A percentile compares a stretch with the other conserved stretches of the same genome.
Conservation (phyloP, 2,113 vertebrate species). For the Carlito syrichta region DNA sequence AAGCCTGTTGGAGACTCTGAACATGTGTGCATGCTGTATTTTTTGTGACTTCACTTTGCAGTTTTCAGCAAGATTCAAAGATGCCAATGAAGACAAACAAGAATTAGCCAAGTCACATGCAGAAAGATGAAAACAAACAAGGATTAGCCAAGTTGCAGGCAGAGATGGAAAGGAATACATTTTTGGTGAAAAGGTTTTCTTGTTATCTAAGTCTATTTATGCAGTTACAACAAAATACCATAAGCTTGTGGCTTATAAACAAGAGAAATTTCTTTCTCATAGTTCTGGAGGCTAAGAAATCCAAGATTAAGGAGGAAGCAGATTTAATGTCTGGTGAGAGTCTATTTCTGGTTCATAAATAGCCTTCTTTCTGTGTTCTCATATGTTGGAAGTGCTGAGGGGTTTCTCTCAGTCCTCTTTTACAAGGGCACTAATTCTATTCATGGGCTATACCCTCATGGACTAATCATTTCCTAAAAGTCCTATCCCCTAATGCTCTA, state of each 20-base stretch:
- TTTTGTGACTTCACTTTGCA: not conserved
- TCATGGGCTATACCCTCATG: not conserved
- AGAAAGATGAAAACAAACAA: too few relatives aligned
- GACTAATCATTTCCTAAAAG: not conserved
- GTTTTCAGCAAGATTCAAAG: not conserved
- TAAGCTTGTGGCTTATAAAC: not conserved
- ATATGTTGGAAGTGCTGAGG: not conserved
- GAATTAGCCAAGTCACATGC: not conserved
- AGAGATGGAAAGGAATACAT: not conserved
- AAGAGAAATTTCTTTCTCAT: not conserved
- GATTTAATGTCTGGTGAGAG: not conserved
- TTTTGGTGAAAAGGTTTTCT: not conserved
- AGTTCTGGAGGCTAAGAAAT: not conserved
- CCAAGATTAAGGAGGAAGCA: not conserved
- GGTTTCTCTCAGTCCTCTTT: not conserved
- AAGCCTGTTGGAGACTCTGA: not conserved
- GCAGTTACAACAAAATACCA: not conserved
- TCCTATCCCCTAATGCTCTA: not conserved
- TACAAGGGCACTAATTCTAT: not conserved
- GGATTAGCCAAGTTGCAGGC: not conserved
- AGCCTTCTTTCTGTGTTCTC: not conserved
- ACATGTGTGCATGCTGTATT: not conserved
- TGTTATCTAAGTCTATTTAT: not conserved
- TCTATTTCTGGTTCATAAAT: not conserved
- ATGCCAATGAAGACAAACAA: not conserved